Conservation (phyloP, 2,113 vertebrate genomes). For the Lasiurus cinereus region DNA sequence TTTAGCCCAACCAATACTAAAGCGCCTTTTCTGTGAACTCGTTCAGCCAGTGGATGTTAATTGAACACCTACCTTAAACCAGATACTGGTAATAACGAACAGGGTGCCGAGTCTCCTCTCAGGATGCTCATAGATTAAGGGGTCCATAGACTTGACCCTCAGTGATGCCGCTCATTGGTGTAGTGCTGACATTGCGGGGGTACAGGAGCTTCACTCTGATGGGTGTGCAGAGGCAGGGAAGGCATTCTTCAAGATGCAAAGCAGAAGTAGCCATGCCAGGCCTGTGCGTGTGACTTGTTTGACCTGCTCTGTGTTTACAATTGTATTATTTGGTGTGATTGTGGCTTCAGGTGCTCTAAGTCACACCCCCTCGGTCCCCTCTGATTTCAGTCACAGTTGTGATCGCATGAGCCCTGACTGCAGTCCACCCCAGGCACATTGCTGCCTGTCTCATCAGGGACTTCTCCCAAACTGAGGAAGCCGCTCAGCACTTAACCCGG, state of each 20-base stretch:
- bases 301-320: neutral
- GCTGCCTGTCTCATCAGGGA: neutral
- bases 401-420: neutral
- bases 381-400: neutral
- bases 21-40: neutral
- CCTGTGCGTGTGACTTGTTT: neutral
- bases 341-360: neutral
- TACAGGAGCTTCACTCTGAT: neutral
- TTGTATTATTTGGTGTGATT: neutral
- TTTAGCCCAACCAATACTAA: neutral
- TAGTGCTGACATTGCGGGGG: neutral
- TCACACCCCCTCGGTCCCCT: neutral
- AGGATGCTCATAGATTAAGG: neutral
- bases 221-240: neutral
- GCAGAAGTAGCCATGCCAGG: neutral
- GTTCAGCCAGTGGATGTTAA: neutral
- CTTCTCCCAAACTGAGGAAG: neutral
- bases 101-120: neutral
- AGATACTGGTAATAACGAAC: neutral
- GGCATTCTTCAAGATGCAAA: neutral
- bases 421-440: neutral
- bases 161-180: neutral
- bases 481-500: neutral
- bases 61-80: neutral
- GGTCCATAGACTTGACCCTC: fast-evolving